Evolutionary conservation across 2,888 invertebrate species (phyloP).

Genomic region (Lithophane socia): DNA sequence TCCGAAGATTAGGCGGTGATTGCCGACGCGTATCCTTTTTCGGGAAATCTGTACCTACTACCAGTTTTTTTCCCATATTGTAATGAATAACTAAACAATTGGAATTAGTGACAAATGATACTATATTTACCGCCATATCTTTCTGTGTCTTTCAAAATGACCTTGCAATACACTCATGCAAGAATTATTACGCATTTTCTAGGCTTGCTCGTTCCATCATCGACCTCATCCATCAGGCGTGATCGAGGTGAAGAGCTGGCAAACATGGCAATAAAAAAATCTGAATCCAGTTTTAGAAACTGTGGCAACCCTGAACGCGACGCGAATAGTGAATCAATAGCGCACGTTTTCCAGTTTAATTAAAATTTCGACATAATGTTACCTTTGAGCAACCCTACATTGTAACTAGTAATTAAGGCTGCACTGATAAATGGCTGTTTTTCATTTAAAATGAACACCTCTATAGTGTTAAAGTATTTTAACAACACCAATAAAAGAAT

Average conservation of each 20-base stretch:
- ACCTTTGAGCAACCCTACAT: slow-evolving; percentile 52
- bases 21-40: neutral
- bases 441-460: neutral
- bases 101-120: neutral
- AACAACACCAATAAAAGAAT: no score
- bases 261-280: no score
- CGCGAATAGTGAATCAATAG: slow-evolving; percentile 45
- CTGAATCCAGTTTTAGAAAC: slow-evolving; percentile 6
- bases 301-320: slow-evolving; percentile 47
- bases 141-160: neutral
- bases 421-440: slow-evolving; percentile 15
- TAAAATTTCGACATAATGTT: slow-evolving; percentile 62
- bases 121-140: neutral
- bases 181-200: no score
- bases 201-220: no score
- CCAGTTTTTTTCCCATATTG: neutral
- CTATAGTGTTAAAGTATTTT: neutral
- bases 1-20: neutral
- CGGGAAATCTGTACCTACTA: neutral
- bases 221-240: no score
- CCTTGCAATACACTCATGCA: neutral
- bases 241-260: no score
- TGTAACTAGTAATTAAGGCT: slow-evolving; percentile 47
- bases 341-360: slow-evolving; percentile 63
- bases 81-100: neutral